Percentiles rank a stretch among this genome's conserved stretches.
Conservation (phyloP, 2,797 vertebrate genomes). For the Picus viridis region DNA sequence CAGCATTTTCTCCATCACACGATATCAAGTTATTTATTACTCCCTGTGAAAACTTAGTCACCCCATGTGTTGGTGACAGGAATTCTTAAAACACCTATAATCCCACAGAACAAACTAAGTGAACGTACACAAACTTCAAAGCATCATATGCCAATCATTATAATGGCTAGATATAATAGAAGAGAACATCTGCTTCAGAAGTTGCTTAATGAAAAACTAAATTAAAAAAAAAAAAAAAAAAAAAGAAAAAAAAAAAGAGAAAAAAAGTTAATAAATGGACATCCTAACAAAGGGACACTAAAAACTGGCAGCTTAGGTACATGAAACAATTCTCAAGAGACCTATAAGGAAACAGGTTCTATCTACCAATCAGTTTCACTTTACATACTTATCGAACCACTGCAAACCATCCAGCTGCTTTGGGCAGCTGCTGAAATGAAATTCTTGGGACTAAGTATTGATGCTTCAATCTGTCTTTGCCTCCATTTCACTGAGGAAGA, state of each 20-base stretch:
- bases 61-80: rapidly evolving
- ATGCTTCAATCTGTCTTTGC: background rate
- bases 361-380: background rate
- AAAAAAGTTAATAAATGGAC: background rate
- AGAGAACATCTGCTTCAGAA: background rate
- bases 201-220: background rate
- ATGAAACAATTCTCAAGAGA: background rate
- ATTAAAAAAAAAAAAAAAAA: background rate
- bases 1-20: background rate
- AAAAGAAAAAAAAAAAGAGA: background rate
- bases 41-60: background rate
- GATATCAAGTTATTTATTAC: background rate
- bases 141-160: background rate
- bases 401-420: background rate
- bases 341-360: background rate
- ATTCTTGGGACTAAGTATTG: background rate
- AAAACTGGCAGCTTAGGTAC: background rate
- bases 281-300: background rate
- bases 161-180: background rate
- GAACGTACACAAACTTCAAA: background rate
- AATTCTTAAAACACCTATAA: background rate
- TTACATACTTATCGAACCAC: background rate
- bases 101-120: background rate
- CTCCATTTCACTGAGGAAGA: background rate
- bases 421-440: background rate